Base-by-base conservation (phyloP, 2,797 vertebrate genomes). In the Acropternis orthonyx region DNA sequence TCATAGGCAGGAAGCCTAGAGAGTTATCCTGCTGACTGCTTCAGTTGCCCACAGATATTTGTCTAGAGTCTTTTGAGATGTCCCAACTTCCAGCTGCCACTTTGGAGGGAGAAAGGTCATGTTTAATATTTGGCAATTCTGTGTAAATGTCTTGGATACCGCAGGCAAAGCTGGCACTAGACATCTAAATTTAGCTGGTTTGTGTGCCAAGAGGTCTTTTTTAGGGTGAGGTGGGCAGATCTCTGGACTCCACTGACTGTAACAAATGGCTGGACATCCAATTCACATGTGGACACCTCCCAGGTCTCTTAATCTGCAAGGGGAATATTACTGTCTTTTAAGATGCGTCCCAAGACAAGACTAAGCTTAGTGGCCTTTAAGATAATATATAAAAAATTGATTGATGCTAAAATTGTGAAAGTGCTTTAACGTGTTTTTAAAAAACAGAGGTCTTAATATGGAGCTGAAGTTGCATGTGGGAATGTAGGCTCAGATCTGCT, bases 111-210 rank as follows among this genome's bases (percentile, higher is more conserved):
- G 49, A 77, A 91, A 77, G 65, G 68, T 95, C 61, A 8, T 56
- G 48, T 88, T 92, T 83, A 88, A 72, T 92, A 74, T 83, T 88
- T 91, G 78, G 78, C 75, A 93, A 37, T 89, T 89, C 87, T 67
- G 24, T 21, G 8, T 69, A 87, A 79, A 73, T 75, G 17, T 79
- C 78, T 89, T 88, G 48, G 65, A 39, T 77, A 67, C 52, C 52
- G 39, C 52, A 74, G 52, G 46, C 4, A 12, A 73, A 89, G 51
- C 48, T 85, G 81, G 55, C 55, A 67, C 39, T 43, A 14, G 55
- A 34, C 15, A 22, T 77, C 43, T 74, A 24, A 85, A 44, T 62
- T 85, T 73, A 74, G 44, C n/a, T 62, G 58, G 16, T 56, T 65
- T 78, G 22, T 72, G 46, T 81, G 77, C 80, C 1, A 6, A n/a